Conservation (phyloP, 2,113 vertebrate species). For the Myanophis thanlyinensis region DNA sequence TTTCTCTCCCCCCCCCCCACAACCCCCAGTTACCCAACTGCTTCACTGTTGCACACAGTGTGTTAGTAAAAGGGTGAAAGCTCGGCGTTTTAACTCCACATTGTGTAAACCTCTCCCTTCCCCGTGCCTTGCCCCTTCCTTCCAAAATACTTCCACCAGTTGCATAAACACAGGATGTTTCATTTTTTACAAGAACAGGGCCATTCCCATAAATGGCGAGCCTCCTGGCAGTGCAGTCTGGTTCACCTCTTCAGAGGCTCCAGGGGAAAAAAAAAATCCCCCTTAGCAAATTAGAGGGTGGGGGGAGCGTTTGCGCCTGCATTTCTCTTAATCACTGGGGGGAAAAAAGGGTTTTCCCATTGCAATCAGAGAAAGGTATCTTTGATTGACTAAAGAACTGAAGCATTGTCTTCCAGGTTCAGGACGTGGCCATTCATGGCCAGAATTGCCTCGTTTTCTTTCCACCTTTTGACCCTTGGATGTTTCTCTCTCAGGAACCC, state of each 20-base stretch:
- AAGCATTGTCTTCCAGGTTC: not conserved
- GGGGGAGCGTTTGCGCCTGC: not conserved
- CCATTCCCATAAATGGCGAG: not conserved
- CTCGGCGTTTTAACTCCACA: not conserved
- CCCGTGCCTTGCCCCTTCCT: not conserved
- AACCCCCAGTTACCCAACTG: not conserved
- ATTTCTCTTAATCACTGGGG: not conserved
- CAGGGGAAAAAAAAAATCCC: not conserved
- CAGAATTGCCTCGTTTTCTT: not conserved
- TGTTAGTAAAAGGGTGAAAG: not conserved
- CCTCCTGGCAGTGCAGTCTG: not conserved
- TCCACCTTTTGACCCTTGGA: not conserved
- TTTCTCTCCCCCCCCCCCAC: no score
- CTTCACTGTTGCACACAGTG: not conserved
- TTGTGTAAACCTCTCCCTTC: not conserved
- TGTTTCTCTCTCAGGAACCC: not conserved
- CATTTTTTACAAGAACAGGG: not conserved
- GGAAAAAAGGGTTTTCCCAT: rapidly evolving
- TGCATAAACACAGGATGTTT: not conserved
- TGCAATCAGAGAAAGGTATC: not conserved
- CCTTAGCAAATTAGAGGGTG: not conserved
- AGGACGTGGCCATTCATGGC: not conserved
- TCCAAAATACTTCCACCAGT: not conserved
- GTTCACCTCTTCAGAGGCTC: not conserved
- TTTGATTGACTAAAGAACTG: not conserved